Evolutionary conservation across 2,888 invertebrate genomes (phyloP).

Genomic region (Mechanitis messenoides): DNA sequence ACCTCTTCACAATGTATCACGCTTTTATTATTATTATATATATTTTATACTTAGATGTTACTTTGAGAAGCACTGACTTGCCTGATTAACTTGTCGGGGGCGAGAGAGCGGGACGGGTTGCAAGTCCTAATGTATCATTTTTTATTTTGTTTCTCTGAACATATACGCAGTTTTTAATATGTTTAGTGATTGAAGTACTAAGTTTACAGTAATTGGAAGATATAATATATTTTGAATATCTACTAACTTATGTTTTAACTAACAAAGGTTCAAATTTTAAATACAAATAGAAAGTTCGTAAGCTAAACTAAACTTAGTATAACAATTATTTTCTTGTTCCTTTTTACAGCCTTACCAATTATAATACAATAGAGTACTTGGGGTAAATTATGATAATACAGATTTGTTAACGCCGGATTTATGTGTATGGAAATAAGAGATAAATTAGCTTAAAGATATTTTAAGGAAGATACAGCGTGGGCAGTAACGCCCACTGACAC

Average conservation of each 20-base stretch:
- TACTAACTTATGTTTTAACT: too few species aligned
- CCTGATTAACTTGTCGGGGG: constrained; percentile 69
- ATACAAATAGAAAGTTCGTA: background rate
- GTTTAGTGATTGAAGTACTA: too few species aligned
- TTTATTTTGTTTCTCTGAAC: constrained; percentile 46
- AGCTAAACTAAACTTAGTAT: constrained; percentile 10
- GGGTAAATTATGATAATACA: constrained; percentile 18
- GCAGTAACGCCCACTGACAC: constrained; percentile 36
- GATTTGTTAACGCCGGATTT: background rate
- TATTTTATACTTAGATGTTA: constrained; percentile 17
- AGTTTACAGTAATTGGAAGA: too few species aligned
- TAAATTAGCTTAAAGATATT: constrained; percentile 4
- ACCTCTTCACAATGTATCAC: too few species aligned
- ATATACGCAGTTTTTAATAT: background rate
- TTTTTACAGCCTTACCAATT: constrained; percentile 25
- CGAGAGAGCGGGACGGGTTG: constrained; percentile 38
- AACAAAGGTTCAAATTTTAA: too few species aligned
- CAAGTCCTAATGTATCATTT: constrained; percentile 49
- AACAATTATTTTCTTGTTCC: background rate
- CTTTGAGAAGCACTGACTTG: constrained; percentile 51
- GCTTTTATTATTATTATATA: too few species aligned
- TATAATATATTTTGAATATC: too few species aligned
- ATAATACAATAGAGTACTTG: constrained; percentile 35
- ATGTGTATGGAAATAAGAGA: background rate
- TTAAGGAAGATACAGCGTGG: constrained; percentile 22